Evolutionary conservation across 2,113 vertebrate species (phyloP).

Genomic region (Crotalus tigris): DNA sequence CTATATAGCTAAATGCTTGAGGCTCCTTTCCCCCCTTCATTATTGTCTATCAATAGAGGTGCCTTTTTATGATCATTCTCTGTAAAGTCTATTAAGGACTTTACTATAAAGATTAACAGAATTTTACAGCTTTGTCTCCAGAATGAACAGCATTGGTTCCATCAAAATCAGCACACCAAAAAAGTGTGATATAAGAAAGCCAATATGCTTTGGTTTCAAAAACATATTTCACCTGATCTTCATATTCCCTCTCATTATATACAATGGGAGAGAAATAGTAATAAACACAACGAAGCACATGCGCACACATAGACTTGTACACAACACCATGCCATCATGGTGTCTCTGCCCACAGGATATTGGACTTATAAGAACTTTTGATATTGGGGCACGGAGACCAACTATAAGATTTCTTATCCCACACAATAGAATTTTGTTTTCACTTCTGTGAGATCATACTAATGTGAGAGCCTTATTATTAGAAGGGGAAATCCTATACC

Average conservation of each 20-base stretch:
- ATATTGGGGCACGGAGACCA: neutral
- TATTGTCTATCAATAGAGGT: neutral
- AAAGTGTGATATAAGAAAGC: neutral
- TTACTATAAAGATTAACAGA: neutral
- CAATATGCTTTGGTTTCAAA: neutral
- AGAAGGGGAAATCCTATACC: neutral
- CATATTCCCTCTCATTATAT: neutral
- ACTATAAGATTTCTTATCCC: neutral
- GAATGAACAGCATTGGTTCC: neutral
- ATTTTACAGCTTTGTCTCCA: neutral
- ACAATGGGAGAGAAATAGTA: neutral
- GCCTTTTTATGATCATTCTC: neutral
- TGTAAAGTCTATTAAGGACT: no score
- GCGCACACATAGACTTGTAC: neutral
- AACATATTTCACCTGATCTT: neutral
- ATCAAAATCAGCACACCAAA: neutral
- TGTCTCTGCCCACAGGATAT: neutral
- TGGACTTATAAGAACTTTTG: neutral
- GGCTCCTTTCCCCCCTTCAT: no score
- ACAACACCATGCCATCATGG: neutral
- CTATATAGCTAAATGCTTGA: neutral
- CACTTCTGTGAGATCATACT: neutral
- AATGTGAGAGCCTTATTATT: neutral
- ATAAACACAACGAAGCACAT: neutral
- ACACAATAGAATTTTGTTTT: neutral